These are phyloP conservation scores for Drosophila sp. DNA, from an alignment of 1,140 invertebrate genomes.

Conservation along the genomic window DNA sequence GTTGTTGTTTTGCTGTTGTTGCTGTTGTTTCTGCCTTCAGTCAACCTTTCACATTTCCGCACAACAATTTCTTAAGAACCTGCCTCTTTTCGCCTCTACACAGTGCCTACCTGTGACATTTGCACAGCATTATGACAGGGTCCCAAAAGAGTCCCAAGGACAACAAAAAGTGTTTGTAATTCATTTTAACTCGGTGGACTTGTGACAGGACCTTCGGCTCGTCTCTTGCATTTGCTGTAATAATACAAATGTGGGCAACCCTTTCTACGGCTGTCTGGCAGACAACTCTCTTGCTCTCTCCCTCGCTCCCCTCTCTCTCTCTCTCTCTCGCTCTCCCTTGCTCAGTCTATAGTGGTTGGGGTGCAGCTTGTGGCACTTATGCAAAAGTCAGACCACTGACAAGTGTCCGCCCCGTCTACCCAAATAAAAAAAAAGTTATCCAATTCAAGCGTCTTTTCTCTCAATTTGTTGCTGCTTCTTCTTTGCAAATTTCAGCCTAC, in stretches of 20 bases:
- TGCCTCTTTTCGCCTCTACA: background rate
- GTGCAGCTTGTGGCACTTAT: constrained; percentile 32
- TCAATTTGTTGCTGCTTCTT: constrained; percentile 45
- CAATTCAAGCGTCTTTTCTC: constrained; percentile 64
- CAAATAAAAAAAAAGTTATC: constrained; percentile 59
- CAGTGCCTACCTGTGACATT: constrained; percentile 66
- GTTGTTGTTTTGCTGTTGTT: constrained; percentile 9
- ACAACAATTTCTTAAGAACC: constrained; percentile 29
- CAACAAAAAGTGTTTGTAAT: constrained; percentile 83
- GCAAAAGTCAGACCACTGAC: constrained; percentile 61
- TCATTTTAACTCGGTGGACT: constrained; percentile 73
- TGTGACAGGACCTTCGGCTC: constrained; percentile 4
- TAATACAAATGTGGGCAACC: constrained; percentile 51
- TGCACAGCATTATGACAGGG: constrained; percentile 58
- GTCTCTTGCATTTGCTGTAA: constrained; percentile 29
- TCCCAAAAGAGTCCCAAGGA: constrained; percentile 52
- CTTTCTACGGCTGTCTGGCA: constrained; percentile 46
- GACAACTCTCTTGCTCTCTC: constrained; percentile 29
- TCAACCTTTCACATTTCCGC: constrained; percentile 54
- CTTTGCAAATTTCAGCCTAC: constrained; percentile 26
- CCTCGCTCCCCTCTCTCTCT: constrained; percentile 12
- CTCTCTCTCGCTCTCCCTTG: background rate
- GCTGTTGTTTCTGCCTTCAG: constrained; percentile 7
- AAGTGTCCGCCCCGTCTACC: constrained; percentile 3
- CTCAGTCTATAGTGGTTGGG: background rate